Evolutionary conservation across 2,888 invertebrate genomes (phyloP).

Genomic region (Macrostomum cliftonense): DNA sequence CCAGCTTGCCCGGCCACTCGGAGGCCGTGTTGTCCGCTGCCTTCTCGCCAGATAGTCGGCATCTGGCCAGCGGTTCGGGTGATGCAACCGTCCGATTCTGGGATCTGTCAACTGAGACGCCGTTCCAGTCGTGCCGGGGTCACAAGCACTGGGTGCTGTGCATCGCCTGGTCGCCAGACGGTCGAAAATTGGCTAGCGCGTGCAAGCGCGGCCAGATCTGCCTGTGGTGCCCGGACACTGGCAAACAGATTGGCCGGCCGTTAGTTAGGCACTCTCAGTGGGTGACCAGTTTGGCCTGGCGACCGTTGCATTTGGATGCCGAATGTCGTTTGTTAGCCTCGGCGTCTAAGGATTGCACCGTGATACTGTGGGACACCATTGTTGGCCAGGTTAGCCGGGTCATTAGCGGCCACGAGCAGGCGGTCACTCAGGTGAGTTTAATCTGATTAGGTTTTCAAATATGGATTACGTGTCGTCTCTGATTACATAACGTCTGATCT

Average conservation of each 20-base stretch:
- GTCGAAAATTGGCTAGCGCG: conserved; percentile 71
- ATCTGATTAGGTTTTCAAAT: too few species aligned
- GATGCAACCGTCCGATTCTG: conserved; percentile 93
- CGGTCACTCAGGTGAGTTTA: conserved; percentile 58
- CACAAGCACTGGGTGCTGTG: conserved; percentile 88
- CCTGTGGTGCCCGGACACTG: conserved; percentile 52
- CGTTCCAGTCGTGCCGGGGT: conserved; percentile 68
- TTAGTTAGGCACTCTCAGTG: conserved; percentile 79
- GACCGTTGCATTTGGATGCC: conserved; percentile 73
- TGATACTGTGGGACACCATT: conserved; percentile 80
- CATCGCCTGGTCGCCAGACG: conserved; percentile 88
- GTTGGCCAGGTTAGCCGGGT: conserved; percentile 47
- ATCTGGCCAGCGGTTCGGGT: conserved; percentile 65
- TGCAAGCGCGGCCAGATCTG: conserved; percentile 44
- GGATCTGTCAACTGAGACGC: conserved; percentile 89
- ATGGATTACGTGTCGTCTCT: too few species aligned
- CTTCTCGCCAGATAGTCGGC: conserved; percentile 79
- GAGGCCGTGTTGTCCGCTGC: conserved; percentile 83
- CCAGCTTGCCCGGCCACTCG: conserved; percentile 82
- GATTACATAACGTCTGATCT: too few species aligned
- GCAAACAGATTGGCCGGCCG: conserved; percentile 57
- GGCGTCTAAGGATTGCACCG: conserved; percentile 52
- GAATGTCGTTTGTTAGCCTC: conserved; percentile 49
- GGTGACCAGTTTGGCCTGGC: conserved; percentile 85
- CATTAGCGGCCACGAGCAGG: conserved; percentile 65